These are phyloP conservation scores for Drosophila suzukii DNA, from an alignment of 1,140 invertebrate genomes.

Conservation along the genomic window DNA sequence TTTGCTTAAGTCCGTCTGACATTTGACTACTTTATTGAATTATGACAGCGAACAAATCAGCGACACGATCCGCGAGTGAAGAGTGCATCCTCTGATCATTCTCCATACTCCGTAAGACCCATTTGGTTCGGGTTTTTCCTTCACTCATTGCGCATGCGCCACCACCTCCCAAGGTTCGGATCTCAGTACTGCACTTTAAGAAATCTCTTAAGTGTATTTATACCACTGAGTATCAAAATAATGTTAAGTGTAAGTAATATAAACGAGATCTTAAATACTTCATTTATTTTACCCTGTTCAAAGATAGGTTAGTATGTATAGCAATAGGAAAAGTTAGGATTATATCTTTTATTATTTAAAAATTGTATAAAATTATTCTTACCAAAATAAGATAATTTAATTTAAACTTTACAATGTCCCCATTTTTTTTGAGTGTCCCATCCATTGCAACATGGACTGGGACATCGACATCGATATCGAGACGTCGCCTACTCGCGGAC, in stretches of 20 bases:
- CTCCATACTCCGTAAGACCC: not conserved
- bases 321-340: no score
- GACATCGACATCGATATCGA: constrained; percentile 17
- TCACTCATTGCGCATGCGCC: constrained; percentile 65
- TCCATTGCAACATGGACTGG: constrained; percentile 3
- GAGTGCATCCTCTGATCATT: constrained; percentile 4
- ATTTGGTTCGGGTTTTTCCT: constrained; percentile 4
- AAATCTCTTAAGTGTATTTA: not conserved
- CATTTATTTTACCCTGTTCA: no score
- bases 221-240: no score
- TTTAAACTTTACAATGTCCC: no score
- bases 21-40: constrained; percentile 83
- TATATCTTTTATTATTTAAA: no score
- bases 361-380: no score
- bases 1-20: constrained; percentile 56
- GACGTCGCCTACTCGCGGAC: constrained; percentile 51
- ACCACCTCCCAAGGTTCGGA: constrained; percentile 18
- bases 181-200: not conserved
- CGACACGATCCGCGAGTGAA: constrained; percentile 54
- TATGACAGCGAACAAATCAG: constrained; percentile 84
- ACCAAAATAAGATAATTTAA: no score
- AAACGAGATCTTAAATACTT: no score
- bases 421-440: constrained; percentile 1
- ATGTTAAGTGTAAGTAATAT: no score
- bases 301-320: no score